Evolutionary conservation across 2,113 vertebrate genomes (phyloP).

Genomic region (Microtus pennsylvanicus): DNA sequence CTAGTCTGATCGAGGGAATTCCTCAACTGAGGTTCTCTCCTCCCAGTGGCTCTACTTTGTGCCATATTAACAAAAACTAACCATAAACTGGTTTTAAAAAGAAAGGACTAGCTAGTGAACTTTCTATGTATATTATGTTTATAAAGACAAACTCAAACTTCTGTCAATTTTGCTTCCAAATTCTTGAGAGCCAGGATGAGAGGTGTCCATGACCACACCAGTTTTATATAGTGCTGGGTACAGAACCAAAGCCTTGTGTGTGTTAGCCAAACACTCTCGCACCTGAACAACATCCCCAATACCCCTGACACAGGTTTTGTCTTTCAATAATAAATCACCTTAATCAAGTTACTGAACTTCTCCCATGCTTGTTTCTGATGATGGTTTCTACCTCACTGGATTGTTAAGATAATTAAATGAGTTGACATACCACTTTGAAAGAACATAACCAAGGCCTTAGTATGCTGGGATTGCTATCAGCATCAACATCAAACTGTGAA

Average conservation of each 20-base stretch:
- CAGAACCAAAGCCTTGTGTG: background rate
- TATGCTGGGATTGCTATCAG: background rate
- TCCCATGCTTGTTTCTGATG: background rate
- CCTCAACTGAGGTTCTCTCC: background rate
- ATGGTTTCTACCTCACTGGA: background rate
- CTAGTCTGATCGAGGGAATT: background rate
- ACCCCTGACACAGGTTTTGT: background rate
- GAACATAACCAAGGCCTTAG: background rate
- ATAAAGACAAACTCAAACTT: background rate
- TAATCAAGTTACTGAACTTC: slow-evolving; percentile 18
- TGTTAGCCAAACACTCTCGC: background rate
- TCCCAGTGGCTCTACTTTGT: background rate
- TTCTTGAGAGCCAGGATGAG: background rate
- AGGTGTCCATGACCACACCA: background rate
- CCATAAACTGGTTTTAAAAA: background rate
- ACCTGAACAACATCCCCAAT: background rate
- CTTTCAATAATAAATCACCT: background rate
- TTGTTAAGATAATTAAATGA: background rate
- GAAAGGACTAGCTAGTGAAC: background rate
- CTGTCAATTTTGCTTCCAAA: background rate
- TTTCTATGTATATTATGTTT: background rate
- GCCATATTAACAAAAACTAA: background rate
- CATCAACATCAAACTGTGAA: background rate
- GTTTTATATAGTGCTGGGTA: background rate
- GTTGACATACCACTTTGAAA: background rate